Conservation (phyloP, 2,113 vertebrate species). For the Solenodon paradoxus region DNA sequence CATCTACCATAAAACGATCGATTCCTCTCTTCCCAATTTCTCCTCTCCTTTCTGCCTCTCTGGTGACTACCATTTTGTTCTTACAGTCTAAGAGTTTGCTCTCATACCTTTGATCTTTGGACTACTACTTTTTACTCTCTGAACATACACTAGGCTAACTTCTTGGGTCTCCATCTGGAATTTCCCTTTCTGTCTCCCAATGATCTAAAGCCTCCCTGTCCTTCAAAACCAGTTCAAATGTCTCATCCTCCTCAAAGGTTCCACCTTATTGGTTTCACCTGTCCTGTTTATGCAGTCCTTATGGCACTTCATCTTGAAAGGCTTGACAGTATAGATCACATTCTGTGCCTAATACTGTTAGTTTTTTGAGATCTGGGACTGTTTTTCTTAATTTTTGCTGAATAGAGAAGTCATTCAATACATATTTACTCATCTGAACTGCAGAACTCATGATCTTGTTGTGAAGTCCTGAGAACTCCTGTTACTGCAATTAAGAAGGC, state of each 20-base stretch:
- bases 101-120: neutral
- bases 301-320: neutral
- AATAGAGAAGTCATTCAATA: neutral
- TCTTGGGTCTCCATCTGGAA: neutral
- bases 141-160: neutral
- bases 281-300: neutral
- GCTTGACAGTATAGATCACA: neutral
- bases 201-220: neutral
- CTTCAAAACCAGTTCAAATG: neutral
- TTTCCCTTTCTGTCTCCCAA: neutral
- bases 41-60: too few species aligned
- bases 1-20: too few species aligned
- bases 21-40: too few species aligned
- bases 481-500: neutral
- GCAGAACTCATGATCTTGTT: neutral
- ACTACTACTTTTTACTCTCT: neutral
- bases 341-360: neutral
- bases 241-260: neutral
- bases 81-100: too few species aligned
- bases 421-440: neutral
- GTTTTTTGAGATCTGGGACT: neutral
- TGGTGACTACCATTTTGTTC: too few species aligned
- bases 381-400: neutral
- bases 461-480: neutral
- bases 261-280: neutral